Evolutionary conservation across 2,113 vertebrate species (phyloP).

Genomic region (Hiodon alosoides): DNA sequence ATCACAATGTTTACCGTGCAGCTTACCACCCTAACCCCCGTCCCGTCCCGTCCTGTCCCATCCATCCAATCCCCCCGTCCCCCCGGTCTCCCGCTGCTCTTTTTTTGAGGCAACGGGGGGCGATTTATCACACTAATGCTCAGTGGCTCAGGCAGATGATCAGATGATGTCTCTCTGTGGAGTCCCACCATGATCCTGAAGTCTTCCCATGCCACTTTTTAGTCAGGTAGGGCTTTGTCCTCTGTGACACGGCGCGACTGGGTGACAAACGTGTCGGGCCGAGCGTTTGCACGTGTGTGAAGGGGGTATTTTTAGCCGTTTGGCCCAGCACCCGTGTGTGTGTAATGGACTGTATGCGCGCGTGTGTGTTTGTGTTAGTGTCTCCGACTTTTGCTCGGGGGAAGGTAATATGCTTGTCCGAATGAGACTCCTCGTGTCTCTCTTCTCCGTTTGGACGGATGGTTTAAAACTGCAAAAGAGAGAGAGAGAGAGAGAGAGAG

Average conservation of each 20-base stretch:
- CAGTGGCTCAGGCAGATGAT: too few species aligned
- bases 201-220: too few species aligned
- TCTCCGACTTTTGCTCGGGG: constrained; percentile 55
- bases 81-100: background rate
- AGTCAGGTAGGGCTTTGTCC: background rate
- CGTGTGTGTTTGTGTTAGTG: constrained; percentile 55
- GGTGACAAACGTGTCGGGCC: constrained; percentile 17
- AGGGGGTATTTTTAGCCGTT: constrained; percentile 57
- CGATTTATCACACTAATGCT: too few species aligned
- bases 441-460: constrained; percentile 40
- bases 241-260: background rate
- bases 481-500: constrained; percentile 18
- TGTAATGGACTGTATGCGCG: constrained; percentile 43
- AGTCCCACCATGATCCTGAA: background rate
- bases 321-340: constrained; percentile 50
- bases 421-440: constrained; percentile 45
- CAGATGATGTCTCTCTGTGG: background rate
- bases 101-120: background rate
- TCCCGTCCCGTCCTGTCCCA: background rate
- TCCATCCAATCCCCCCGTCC: background rate
- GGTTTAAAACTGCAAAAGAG: constrained; percentile 45
- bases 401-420: constrained; percentile 61
- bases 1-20: too few species aligned
- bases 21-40: too few species aligned
- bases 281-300: constrained; percentile 20